Conservation (phyloP, 2,888 invertebrate genomes). For the Synergus laeviventris region DNA sequence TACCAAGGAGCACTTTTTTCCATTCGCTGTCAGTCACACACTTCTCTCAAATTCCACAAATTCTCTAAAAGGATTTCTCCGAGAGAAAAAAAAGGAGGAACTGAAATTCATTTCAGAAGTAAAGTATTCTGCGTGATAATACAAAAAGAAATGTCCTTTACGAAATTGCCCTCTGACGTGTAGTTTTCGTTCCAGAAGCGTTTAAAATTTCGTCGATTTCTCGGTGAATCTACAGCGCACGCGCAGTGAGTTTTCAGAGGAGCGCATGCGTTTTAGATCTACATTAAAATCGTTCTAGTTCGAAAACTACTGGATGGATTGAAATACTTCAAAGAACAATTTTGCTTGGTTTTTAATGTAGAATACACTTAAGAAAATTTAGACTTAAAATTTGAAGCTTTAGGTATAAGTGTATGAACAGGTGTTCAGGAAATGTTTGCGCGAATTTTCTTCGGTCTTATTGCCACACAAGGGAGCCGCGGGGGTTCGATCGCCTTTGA, state of each 20-base stretch:
- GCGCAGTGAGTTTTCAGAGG: not conserved
- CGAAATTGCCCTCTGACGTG: not conserved
- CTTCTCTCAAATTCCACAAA: constrained; percentile 13
- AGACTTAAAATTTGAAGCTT: not conserved
- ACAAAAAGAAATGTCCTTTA: not conserved
- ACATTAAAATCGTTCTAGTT: not conserved
- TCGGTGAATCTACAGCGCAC: not conserved
- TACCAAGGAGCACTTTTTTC: constrained; percentile 17
- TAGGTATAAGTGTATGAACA: constrained; percentile 5
- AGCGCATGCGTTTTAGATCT: not conserved
- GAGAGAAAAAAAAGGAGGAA: not conserved
- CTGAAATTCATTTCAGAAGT: not conserved
- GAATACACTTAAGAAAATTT: not conserved
- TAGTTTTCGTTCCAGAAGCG: not conserved
- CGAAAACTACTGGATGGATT: not conserved
- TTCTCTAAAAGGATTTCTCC: not conserved
- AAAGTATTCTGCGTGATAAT: not conserved
- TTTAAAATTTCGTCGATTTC: not conserved
- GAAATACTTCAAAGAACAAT: not conserved
- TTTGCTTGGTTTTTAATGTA: not conserved
- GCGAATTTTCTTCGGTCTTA: constrained; percentile 9
- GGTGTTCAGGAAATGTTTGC: constrained; percentile 3
- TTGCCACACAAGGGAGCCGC: constrained; percentile 18
- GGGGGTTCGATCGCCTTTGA: not conserved
- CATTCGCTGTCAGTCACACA: not conserved